Base-by-base conservation (phyloP, 2,797 vertebrate species). In the Vespertilio murinus region DNA sequence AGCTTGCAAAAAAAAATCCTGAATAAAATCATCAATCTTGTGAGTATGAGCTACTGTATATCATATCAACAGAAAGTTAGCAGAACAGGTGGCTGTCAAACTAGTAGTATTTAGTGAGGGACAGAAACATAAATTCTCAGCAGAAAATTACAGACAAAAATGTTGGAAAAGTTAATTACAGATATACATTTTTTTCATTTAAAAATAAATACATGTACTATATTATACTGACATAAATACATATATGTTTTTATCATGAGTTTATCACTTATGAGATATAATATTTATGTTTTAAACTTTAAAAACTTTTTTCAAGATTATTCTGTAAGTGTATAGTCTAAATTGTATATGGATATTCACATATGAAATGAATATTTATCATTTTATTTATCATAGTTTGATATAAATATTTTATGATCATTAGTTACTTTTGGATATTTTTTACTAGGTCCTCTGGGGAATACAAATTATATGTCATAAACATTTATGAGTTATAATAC, bases 111-210 rank as follows among this genome's bases (percentile, higher is more conserved):
- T 91, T 93, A 94, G n/a, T 91, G 87, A 92, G 22, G 45, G 69
- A 74, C 4, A 75, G 3, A 59, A 54, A 17, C 56, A 59, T 65
- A 10, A 42, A 73, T 94, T 90, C 93, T 93, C 25, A 49, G 11
- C 9, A 92, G 75, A 8, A 96, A 96, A 96, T 25, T 74, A n/a
- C 14, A 92, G 70, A 90, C 0, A 2, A 17, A 81, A 96, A 93
- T 64, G 45, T 10, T 47, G 90, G 52, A 1, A 80, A 96, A 82
- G 1, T 35, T 88, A 71, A 45, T 80, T 94, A 77, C 45, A 93
- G 33, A 22, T 25, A n/a, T 40, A 5, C 3, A 42, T 12, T 33
- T 33, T 54, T 79, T 23, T 54, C 17, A 71, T 23, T 71, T 38
- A 67, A 93, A 35, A 54, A 47, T 65, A 33, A 25, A 65, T 65